These are phyloP conservation scores for Atopsyche davidsoni DNA, from an alignment of 1,140 invertebrate genomes.

Conservation along the genomic window DNA sequence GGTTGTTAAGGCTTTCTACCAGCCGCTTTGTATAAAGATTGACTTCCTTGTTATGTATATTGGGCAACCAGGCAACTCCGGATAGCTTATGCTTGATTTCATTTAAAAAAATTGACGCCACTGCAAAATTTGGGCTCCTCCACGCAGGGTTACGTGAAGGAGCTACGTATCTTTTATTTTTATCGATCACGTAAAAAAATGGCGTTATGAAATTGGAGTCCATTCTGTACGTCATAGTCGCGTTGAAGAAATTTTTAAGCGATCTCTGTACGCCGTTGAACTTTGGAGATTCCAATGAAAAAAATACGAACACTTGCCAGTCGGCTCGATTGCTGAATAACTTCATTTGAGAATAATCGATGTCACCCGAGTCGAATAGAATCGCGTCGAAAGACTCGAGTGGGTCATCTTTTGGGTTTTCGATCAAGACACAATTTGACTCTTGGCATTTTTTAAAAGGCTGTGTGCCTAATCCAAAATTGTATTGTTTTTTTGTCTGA, in stretches of 20 bases:
- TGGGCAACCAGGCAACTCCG: constrained; percentile 53
- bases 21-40: constrained; percentile 51
- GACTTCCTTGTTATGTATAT: constrained; percentile 45
- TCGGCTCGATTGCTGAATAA: constrained; percentile 1
- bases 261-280: constrained; percentile 31
- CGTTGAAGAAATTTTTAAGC: constrained; percentile 44
- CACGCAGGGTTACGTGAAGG: constrained; percentile 16
- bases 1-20: constrained; percentile 48
- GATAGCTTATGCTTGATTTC: constrained; percentile 31
- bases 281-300: constrained; percentile 32
- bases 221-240: constrained; percentile 54
- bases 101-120: not conserved
- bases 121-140: constrained; percentile 13
- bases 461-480: constrained; percentile 18
- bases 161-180: constrained; percentile 27
- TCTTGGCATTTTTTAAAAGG: constrained; percentile 17
- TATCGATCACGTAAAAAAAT: constrained; percentile 46
- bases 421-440: constrained; percentile 18
- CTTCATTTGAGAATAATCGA: constrained; percentile 29
- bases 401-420: constrained; percentile 12
- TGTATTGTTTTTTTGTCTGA: no score
- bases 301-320: constrained; percentile 17
- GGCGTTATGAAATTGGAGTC: constrained; percentile 58
- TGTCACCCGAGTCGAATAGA: constrained; percentile 38
- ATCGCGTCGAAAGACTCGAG: constrained; percentile 39